Conservation (phyloP, 2,113 vertebrate genomes). For the Jacana jacana region DNA sequence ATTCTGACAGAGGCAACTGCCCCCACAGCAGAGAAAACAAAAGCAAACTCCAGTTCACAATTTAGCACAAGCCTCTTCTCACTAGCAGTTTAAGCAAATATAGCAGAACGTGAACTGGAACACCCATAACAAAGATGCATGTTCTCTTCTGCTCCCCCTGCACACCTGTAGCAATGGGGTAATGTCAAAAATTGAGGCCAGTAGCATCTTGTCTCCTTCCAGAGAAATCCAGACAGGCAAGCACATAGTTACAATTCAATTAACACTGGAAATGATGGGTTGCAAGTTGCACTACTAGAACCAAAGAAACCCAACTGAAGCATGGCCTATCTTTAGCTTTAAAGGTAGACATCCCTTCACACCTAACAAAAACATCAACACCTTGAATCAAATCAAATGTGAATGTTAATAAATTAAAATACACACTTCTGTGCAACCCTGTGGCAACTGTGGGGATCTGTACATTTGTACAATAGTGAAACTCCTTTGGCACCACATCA, state of each 20-base stretch:
- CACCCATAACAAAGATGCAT: background rate
- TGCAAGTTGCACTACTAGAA: background rate
- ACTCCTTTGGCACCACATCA: background rate
- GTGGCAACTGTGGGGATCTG: background rate
- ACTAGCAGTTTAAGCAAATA: background rate
- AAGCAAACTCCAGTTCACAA: background rate
- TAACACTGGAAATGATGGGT: background rate
- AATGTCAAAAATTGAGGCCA: background rate
- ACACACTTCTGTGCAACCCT: background rate
- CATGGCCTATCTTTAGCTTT: background rate
- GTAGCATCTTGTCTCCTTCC: background rate
- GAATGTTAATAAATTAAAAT: slow-evolving; percentile 6
- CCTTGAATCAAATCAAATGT: slow-evolving; percentile 8
- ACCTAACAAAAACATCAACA: slow-evolving; percentile 2
- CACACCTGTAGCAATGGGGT: background rate
- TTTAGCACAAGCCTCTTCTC: background rate
- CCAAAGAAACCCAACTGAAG: background rate
- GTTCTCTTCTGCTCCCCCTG: background rate
- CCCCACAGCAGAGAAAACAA: background rate
- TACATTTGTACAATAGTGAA: slow-evolving; percentile 28
- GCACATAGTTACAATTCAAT: background rate
- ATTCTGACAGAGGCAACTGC: background rate
- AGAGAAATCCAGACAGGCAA: background rate
- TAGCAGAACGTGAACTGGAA: background rate
- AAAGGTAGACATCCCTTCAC: background rate